These are phyloP conservation scores for Phorcus lineatus DNA, from an alignment of 2,888 invertebrate genomes.

Conservation along the genomic window DNA sequence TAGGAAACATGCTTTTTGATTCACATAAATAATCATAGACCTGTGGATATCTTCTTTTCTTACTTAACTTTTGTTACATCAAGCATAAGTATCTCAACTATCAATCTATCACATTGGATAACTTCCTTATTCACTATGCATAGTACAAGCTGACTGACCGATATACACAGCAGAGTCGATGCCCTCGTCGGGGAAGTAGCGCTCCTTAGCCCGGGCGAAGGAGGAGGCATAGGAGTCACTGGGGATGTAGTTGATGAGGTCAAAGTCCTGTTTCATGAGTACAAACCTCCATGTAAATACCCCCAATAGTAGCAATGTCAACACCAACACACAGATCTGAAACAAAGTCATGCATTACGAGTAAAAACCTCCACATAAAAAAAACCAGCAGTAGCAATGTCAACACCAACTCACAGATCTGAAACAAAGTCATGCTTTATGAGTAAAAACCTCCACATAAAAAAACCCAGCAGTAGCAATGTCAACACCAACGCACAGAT, in stretches of 20 bases:
- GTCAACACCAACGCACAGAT: slow-evolving; percentile 81
- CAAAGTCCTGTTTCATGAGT: slow-evolving; percentile 85
- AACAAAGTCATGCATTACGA: slow-evolving; percentile 82
- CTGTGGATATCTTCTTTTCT: too few relatives aligned
- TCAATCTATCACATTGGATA: too few relatives aligned
- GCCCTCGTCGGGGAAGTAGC: slow-evolving; percentile 54
- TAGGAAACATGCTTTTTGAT: too few relatives aligned
- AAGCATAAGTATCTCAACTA: too few relatives aligned
- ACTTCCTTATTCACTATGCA: too few relatives aligned
- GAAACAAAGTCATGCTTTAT: slow-evolving; percentile 82
- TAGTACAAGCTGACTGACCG: slow-evolving; percentile 47
- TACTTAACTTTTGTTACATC: too few relatives aligned
- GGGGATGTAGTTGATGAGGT: slow-evolving; percentile 88
- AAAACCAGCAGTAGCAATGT: slow-evolving; percentile 80
- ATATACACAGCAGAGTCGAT: slow-evolving; percentile 59
- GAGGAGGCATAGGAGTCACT: slow-evolving; percentile 80
- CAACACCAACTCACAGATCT: slow-evolving; percentile 80
- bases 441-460: slow-evolving; percentile 80
- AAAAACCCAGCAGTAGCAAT: slow-evolving; percentile 80
- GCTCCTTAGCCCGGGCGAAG: slow-evolving; percentile 49
- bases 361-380: slow-evolving; percentile 81
- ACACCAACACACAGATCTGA: slow-evolving; percentile 79
- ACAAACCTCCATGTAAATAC: slow-evolving; percentile 82
- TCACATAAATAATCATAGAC: too few relatives aligned
- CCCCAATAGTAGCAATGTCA: slow-evolving; percentile 80